Percentiles rank a stretch among this genome's conserved stretches.
Conservation (phyloP, 2,113 vertebrate genomes). For the Eira barbara region DNA sequence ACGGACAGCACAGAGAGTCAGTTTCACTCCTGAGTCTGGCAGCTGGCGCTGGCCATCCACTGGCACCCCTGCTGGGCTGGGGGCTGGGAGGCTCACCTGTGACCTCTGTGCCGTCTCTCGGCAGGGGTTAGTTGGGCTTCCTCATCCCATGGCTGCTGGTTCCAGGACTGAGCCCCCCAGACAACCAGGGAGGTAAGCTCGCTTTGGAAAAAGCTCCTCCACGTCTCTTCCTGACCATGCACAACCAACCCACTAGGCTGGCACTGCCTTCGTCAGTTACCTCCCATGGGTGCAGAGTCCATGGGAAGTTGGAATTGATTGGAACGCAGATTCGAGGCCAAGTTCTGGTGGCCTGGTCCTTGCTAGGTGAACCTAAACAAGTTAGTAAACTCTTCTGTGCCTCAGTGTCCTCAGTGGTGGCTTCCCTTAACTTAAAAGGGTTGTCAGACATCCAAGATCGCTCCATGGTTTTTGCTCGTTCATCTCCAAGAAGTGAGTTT, state of each 20-base stretch:
- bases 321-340: neutral
- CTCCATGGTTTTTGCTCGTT: neutral
- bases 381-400: neutral
- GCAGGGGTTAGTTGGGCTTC: neutral
- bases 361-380: neutral
- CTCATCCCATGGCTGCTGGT: neutral
- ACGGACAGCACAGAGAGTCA: too few relatives aligned
- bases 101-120: rapidly evolving
- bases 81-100: neutral
- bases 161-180: neutral
- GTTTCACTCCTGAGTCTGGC: rapidly evolving
- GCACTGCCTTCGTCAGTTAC: neutral
- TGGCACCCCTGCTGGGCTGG: too few relatives aligned
- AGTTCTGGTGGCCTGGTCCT: neutral
- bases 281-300: neutral
- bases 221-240: neutral
- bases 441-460: neutral
- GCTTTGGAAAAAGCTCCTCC: neutral
- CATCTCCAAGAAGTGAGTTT: neutral
- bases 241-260: rapidly evolving
- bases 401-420: neutral
- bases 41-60: neutral
- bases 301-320: too few relatives aligned
- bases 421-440: neutral
- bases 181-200: neutral